Evolutionary conservation across 2,888 invertebrate species (phyloP).

Genomic region (Cosmorhoe ocellata): DNA sequence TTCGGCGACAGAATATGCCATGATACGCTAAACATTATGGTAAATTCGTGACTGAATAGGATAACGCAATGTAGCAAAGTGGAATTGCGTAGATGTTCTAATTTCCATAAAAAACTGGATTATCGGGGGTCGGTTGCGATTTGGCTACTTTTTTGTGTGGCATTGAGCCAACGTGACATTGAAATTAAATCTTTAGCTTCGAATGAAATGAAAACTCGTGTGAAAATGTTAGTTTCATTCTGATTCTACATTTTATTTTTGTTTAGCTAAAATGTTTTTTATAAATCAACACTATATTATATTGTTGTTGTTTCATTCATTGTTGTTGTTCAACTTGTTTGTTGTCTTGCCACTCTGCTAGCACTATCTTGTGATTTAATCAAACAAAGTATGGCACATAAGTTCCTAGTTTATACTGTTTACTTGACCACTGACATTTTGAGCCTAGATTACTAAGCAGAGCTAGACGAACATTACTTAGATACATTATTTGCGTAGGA

Average conservation of each 20-base stretch:
- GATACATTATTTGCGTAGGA: constrained; percentile 6
- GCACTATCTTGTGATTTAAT: constrained; percentile 13
- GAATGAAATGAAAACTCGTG: not conserved
- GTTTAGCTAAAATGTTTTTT: too few species aligned
- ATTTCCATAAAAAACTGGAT: constrained; percentile 33
- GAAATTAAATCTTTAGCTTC: constrained; percentile 21
- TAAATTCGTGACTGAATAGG: constrained; percentile 18
- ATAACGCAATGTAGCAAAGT: constrained; percentile 22
- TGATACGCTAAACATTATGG: constrained; percentile 20
- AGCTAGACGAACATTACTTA: constrained; percentile 4
- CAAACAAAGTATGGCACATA: constrained; percentile 14
- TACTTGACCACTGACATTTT: constrained; percentile 41
- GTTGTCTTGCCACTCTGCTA: too few species aligned
- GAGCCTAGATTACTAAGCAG: constrained; percentile 33
- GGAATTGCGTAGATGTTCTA: constrained; percentile 22
- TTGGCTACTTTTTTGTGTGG: constrained; percentile 23
- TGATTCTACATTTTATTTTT: too few species aligned
- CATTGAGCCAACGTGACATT: constrained; percentile 24
- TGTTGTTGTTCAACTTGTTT: too few species aligned
- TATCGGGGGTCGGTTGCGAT: constrained; percentile 24
- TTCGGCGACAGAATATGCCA: constrained; percentile 5
- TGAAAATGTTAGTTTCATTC: too few species aligned
- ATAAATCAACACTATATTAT: too few species aligned
- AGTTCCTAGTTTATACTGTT: constrained; percentile 24
- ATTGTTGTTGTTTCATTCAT: too few species aligned